Conservation (phyloP, 2,797 vertebrate species). For the Sebastes nivosus region DNA sequence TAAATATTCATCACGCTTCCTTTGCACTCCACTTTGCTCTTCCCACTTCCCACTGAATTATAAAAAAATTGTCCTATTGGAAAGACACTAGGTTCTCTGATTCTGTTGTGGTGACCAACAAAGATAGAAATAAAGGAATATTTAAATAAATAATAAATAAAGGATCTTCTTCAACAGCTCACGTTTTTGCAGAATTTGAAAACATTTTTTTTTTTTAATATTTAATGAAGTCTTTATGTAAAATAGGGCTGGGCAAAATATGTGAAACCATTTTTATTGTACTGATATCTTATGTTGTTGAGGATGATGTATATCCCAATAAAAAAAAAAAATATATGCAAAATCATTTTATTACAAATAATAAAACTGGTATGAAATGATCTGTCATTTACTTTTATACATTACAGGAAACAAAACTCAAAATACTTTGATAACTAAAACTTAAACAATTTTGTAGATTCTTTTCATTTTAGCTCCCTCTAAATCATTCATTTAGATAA, state of each 20-base stretch:
- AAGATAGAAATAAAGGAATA: background rate
- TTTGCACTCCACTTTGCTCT: constrained; percentile 27
- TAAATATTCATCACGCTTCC: constrained; percentile 61
- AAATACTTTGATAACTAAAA: too few species aligned
- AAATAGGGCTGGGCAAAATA: background rate
- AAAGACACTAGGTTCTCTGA: background rate
- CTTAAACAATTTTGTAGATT: too few species aligned
- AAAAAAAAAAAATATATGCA: background rate
- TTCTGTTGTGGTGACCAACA: background rate
- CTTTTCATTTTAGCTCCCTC: background rate
- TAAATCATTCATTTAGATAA: background rate
- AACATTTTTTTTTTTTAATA: too few species aligned
- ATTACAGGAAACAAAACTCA: too few species aligned
- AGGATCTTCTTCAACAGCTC: background rate
- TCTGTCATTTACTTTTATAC: too few species aligned
- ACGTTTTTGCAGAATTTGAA: background rate
- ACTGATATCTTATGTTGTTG: background rate
- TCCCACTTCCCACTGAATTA: constrained; percentile 16
- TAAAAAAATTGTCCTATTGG: background rate
- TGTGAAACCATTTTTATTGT: background rate
- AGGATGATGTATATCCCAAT: background rate
- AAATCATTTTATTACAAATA: background rate
- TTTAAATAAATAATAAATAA: too few species aligned
- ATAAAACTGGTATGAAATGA: too few species aligned
- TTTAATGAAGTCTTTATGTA: background rate